A percentile compares a stretch with the other conserved stretches of the same genome.
phyloP scores from a whole-genome alignment of 1,140 invertebrate species.

The Helicoverpa zea region DNA sequence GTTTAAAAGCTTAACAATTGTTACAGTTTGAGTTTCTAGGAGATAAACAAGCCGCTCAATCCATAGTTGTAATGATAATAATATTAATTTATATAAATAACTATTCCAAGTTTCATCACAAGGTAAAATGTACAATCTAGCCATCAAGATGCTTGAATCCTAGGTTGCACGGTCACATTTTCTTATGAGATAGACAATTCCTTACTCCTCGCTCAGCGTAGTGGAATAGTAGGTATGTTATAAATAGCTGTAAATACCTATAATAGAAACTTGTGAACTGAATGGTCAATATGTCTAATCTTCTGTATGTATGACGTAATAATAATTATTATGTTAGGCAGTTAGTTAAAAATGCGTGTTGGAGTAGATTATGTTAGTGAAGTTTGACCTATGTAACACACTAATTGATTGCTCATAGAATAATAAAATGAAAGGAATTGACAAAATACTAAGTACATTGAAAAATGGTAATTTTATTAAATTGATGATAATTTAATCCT shows the following conservation, averaged over 20 bases:
- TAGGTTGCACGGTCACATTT: conserved; percentile 40
- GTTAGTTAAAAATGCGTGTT: conserved; percentile 40
- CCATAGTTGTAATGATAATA: conserved; percentile 44
- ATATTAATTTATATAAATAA: conserved; percentile 31
- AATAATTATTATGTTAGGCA: conserved; percentile 39
- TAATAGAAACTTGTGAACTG: conserved; percentile 32
- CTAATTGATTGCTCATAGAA: conserved; percentile 39
- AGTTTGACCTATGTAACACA: conserved; percentile 16
- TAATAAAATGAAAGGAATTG: conserved; percentile 39
- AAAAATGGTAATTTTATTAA: conserved; percentile 19
- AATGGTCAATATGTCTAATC: conserved; percentile 45
- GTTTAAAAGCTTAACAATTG: conserved; percentile 68
- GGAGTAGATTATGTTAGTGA: conserved; percentile 33
- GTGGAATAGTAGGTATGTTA: conserved; percentile 38
- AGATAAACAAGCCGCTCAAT: conserved; percentile 59
- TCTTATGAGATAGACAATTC: conserved; percentile 36
- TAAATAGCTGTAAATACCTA: conserved; percentile 44
- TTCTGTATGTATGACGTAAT: conserved; percentile 32
- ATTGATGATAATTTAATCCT: conserved; percentile 15
- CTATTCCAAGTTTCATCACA: conserved; percentile 24
- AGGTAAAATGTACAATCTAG: conserved; percentile 40
- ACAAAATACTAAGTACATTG: conserved; percentile 6
- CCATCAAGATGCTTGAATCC: conserved; percentile 31
- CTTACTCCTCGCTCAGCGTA: conserved; percentile 35
- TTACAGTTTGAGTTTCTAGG: conserved; percentile 49